Evolutionary conservation across 2,113 vertebrate genomes (phyloP), one percentile per base, ranked within the genome.

Genomic region (Nothoprocta perdicaria): DNA sequence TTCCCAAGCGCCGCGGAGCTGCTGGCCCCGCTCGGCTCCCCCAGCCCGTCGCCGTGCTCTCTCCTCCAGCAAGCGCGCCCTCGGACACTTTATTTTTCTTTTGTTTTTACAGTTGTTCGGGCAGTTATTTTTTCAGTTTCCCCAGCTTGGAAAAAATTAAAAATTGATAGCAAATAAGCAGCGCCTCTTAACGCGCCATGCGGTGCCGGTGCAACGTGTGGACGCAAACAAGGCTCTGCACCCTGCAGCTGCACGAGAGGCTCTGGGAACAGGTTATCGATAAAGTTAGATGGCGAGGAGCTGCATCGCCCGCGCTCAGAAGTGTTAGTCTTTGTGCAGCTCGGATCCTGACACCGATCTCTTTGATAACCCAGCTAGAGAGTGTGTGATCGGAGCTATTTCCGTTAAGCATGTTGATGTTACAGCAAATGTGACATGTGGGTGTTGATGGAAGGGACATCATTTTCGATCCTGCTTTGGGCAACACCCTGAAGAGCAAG

Each of bases 391-490:
- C 79, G 0, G 67, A 79, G 62, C 78, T 87, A 4, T 84, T 90
- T 93, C 96, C 86, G 83, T 94, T 96, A 93, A 95, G 80, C 84
- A 50, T 73, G 86, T 91, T 58, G 48, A 62, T 80, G 24, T 73
- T 88, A 78, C 78, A 92, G 92, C 89, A 81, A 61, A 92, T 89
- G 88, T 92, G 94, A 93, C 88, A 79, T 86, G 92, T 93, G 43
- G 67, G 93, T 95, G 96, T 95, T 92, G 93, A 95, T 90, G 66
- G 92, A 94, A 67, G 85, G 84, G 92, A 79, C 89, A 93, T 41
- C 3, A 31, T 95, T 97, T 91, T 95, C 87, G 94, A 95, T 92
- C 63, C 93, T 77, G 57, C 71, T 94, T 90, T 94, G 82, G 31
- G 83, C 80, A 78, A 67, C 87, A 79, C 60, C 93, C 92, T 80